These are phyloP conservation scores for Cephus spinipes DNA, from an alignment of 2,888 invertebrate species.

Conservation along the genomic window DNA sequence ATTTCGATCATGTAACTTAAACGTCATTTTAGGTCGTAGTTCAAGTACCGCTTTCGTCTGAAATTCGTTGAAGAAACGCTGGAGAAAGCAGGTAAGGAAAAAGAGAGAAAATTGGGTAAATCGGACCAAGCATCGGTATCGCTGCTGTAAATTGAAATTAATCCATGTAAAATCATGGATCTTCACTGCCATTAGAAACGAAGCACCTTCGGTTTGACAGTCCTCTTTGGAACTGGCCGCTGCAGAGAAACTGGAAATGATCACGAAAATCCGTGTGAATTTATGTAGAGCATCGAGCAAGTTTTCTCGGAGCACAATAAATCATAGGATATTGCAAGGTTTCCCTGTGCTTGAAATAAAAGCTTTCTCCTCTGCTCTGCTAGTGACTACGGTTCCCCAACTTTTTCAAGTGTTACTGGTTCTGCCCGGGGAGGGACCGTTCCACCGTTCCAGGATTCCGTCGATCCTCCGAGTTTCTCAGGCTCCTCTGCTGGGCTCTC, in stretches of 20 bases:
- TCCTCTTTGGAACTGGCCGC: background rate
- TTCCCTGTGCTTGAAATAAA: slow-evolving; percentile 15
- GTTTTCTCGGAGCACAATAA: slow-evolving; percentile 10
- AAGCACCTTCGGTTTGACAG: background rate
- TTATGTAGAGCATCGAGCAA: slow-evolving; percentile 3
- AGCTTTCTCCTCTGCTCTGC: slow-evolving; percentile 1
- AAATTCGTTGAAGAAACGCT: too few relatives aligned
- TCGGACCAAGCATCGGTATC: background rate
- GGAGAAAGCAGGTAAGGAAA: background rate
- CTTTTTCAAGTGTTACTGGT: slow-evolving; percentile 30
- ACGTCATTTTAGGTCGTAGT: too few relatives aligned
- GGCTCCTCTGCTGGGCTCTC: background rate
- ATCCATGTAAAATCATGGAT: too few relatives aligned
- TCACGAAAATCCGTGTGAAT: background rate
- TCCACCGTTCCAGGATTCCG: background rate
- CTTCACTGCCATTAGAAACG: background rate
- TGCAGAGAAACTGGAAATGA: background rate
- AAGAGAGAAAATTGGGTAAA: background rate
- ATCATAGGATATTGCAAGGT: slow-evolving; percentile 22
- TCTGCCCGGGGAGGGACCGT: background rate
- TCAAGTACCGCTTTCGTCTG: too few relatives aligned
- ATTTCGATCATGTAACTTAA: too few relatives aligned
- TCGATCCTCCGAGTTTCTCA: background rate
- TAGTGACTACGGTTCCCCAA: slow-evolving; percentile 17
- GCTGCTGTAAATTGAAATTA: too few relatives aligned